A percentile compares a stretch with the other conserved stretches of the same genome.
These are phyloP conservation scores for Panulirus ornatus DNA, from an alignment of 1,140 invertebrate genomes.

Conservation along the genomic window DNA sequence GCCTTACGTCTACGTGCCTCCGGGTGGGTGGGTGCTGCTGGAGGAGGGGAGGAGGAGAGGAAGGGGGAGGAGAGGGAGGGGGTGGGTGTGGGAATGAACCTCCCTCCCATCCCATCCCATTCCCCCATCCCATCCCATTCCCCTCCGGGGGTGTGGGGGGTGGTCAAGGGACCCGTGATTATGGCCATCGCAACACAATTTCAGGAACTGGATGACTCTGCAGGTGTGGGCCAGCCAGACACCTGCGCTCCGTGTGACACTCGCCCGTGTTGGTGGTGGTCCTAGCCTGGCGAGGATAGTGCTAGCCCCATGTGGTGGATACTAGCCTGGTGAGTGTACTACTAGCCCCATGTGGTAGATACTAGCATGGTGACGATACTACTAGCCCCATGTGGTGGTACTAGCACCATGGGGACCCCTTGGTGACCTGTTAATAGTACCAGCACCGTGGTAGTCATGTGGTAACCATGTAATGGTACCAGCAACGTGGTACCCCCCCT, in stretches of 20 bases:
- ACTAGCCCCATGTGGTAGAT: too few relatives aligned
- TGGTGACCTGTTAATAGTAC: too few relatives aligned
- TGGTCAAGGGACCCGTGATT: background rate
- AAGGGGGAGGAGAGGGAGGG: background rate
- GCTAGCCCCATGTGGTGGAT: too few relatives aligned
- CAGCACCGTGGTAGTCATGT: too few relatives aligned
- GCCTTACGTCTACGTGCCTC: background rate
- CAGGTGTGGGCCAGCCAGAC: background rate
- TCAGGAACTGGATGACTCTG: slow-evolving; percentile 7
- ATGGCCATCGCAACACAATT: background rate
- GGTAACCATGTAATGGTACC: too few relatives aligned
- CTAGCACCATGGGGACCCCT: too few relatives aligned
- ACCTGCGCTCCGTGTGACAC: background rate
- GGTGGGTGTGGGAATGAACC: background rate
- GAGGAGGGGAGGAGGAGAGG: background rate
- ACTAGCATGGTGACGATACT: too few relatives aligned
- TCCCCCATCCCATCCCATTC: background rate
- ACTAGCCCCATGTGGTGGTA: too few relatives aligned
- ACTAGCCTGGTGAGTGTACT: too few relatives aligned
- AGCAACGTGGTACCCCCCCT: too few relatives aligned
- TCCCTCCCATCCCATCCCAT: background rate
- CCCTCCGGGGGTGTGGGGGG: background rate
- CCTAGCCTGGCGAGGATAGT: too few relatives aligned
- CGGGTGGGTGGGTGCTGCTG: background rate
- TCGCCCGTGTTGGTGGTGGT: too few relatives aligned